A percentile compares a stretch with the other conserved stretches of the same genome.
Evolutionary conservation across 2,113 vertebrate genomes (phyloP).

Genomic region (Amazona guildingii): DNA sequence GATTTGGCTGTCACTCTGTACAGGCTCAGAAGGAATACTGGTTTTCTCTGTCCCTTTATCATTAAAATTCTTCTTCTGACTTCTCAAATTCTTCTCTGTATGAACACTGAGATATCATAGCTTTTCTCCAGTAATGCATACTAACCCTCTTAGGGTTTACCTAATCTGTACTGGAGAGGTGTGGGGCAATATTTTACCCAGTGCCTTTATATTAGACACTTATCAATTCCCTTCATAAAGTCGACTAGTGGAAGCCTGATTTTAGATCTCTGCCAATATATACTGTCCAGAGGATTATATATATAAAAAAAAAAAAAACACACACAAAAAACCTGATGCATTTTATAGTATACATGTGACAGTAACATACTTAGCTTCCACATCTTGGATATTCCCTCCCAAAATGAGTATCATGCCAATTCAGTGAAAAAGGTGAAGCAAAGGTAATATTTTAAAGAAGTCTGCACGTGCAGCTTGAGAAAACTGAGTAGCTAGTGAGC

Average conservation of each 20-base stretch:
- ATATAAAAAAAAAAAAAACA: neutral
- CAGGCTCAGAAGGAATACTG: neutral
- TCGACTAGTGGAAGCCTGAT: neutral
- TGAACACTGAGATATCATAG: neutral
- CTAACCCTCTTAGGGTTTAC: neutral
- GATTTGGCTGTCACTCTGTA: conserved; percentile 2
- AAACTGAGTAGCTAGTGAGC: neutral
- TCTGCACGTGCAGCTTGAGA: neutral
- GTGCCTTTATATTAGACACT: neutral
- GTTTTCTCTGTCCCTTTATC: neutral
- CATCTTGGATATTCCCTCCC: neutral
- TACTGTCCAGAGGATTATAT: neutral
- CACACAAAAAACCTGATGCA: neutral
- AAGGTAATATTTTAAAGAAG: neutral
- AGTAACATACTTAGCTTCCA: neutral
- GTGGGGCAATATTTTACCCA: neutral
- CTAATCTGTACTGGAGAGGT: neutral
- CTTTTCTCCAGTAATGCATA: neutral
- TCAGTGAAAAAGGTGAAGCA: neutral
- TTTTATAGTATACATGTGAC: neutral
- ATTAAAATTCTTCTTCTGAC: neutral
- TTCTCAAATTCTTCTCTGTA: neutral
- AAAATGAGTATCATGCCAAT: neutral
- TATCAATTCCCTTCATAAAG: neutral
- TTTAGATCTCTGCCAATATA: neutral